Evolutionary conservation across 2,888 invertebrate species (phyloP).

Genomic region (Chloroclystis v-ata): DNA sequence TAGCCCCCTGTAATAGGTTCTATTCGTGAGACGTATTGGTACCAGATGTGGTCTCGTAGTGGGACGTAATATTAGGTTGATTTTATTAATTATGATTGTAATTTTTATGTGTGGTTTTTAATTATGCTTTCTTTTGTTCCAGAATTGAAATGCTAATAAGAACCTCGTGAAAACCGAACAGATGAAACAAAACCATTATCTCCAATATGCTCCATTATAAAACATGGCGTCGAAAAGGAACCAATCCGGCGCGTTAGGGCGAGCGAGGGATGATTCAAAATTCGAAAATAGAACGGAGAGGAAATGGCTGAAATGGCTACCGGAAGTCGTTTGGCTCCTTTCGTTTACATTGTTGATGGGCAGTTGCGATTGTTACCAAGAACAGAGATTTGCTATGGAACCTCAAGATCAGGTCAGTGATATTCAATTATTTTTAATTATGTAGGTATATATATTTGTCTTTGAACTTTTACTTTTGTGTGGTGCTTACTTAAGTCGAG

Average conservation of each 20-base stretch:
- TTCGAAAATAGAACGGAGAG: conserved; percentile 57
- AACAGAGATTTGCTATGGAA: conserved; percentile 94
- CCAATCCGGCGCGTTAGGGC: conserved; percentile 50
- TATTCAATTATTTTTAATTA: conserved; percentile 7
- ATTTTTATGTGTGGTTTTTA: no score
- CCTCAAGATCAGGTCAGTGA: conserved; percentile 84
- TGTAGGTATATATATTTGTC: neutral
- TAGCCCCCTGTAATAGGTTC: no score
- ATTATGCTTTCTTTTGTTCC: conserved; percentile 38
- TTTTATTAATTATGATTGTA: no score
- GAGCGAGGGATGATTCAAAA: conserved; percentile 50
- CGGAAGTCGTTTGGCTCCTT: conserved; percentile 59
- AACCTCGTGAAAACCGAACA: conserved; percentile 38
- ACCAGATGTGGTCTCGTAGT: no score
- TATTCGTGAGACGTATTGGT: no score
- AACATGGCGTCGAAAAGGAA: conserved; percentile 58
- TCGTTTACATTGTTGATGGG: conserved; percentile 44
- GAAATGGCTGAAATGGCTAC: conserved; percentile 54
- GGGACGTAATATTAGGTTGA: no score
- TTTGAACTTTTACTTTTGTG: no score
- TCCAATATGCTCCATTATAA: conserved; percentile 62
- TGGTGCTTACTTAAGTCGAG: no score
- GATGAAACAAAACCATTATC: conserved; percentile 41
- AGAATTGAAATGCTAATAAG: conserved; percentile 41
- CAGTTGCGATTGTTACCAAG: conserved; percentile 65